These are phyloP conservation scores for Antennarius maculatus DNA, from an alignment of 2,797 vertebrate species.

Conservation along the genomic window DNA sequence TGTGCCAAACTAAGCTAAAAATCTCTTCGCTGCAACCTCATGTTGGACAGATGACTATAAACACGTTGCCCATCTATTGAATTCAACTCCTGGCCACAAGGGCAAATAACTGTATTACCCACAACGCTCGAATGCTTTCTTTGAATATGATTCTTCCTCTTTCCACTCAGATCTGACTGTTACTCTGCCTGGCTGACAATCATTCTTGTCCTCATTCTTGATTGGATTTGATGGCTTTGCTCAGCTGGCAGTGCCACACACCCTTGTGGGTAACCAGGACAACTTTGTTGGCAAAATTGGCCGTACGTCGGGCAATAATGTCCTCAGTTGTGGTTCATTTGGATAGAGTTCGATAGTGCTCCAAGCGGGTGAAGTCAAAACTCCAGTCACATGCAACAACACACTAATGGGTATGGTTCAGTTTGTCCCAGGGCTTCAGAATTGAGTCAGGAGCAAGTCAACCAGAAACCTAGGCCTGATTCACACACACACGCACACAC, in stretches of 20 bases:
- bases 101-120: background rate
- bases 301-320: constrained; percentile 30
- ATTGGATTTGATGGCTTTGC: constrained; percentile 41
- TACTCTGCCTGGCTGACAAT: background rate
- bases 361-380: constrained; percentile 43
- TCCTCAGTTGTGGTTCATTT: constrained; percentile 50
- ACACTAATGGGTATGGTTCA: constrained; percentile 44
- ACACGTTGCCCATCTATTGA: background rate
- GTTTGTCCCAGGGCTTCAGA: constrained; percentile 41
- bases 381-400: constrained; percentile 49
- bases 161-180: background rate
- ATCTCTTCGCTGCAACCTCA: background rate
- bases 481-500: constrained; percentile 25
- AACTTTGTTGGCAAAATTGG: constrained; percentile 41
- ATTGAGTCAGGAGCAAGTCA: constrained; percentile 55
- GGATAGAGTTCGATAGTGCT: constrained; percentile 58
- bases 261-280: constrained; percentile 32
- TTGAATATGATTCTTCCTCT: constrained; percentile 9
- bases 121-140: background rate
- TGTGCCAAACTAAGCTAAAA: background rate
- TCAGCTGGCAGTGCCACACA: constrained; percentile 47
- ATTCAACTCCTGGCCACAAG: background rate
- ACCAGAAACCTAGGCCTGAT: constrained; percentile 57
- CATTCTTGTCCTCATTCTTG: constrained; percentile 53
- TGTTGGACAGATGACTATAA: background rate